Evolutionary conservation across 1,140 invertebrate genomes (phyloP).

Genomic region (Tachypleus tridentatus): DNA sequence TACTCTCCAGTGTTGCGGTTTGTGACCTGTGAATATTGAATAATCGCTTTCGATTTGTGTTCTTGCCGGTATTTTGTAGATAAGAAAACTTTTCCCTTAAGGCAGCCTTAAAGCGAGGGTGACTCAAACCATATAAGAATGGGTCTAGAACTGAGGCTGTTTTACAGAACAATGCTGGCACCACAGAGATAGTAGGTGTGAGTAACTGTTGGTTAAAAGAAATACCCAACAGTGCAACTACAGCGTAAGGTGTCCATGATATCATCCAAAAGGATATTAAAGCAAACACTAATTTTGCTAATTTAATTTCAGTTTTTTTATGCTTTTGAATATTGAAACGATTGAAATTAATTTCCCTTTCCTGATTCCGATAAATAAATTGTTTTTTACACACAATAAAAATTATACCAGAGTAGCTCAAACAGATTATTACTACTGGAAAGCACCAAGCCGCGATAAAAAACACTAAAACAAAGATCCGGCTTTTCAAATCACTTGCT

Average conservation of each 20-base stretch:
- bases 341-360: too few species aligned
- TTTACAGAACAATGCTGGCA: constrained; percentile 63
- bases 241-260: constrained; percentile 63
- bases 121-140: constrained; percentile 12
- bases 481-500: constrained; percentile 43
- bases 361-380: too few species aligned
- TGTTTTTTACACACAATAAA: constrained; percentile 37
- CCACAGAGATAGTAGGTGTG: constrained; percentile 45
- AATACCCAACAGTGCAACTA: constrained; percentile 47
- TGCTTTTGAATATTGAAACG: too few species aligned
- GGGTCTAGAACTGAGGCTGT: constrained; percentile 23
- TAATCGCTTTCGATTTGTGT: too few species aligned
- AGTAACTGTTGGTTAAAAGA: constrained; percentile 28
- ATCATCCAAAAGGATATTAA: constrained; percentile 57
- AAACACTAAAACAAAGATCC: constrained; percentile 53
- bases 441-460: constrained; percentile 53
- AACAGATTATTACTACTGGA: constrained; percentile 52
- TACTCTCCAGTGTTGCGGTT: too few species aligned
- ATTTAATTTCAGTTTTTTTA: constrained; percentile 36
- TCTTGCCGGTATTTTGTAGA: too few species aligned
- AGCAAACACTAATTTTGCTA: constrained; percentile 51
- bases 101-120: too few species aligned
- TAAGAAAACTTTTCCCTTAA: too few species aligned
- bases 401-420: constrained; percentile 56
- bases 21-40: too few species aligned